Percentiles rank a stretch among this genome's conserved stretches.
Conservation (phyloP, 2,888 invertebrate species). For the Crossocerus cetratus region DNA sequence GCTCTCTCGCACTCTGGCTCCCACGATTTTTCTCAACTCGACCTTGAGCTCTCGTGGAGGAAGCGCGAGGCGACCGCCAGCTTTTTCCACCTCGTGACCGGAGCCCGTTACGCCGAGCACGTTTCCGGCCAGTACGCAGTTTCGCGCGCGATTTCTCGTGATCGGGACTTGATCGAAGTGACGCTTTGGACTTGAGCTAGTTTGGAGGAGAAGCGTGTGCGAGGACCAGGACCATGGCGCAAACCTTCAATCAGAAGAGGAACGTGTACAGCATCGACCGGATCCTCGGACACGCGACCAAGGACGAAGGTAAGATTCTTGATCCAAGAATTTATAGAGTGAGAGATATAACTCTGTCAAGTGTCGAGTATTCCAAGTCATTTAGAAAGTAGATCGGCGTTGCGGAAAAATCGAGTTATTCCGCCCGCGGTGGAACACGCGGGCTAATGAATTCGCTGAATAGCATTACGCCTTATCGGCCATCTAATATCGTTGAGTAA, state of each 20-base stretch:
- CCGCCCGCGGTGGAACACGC: background rate
- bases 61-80: too few species aligned
- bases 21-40: too few species aligned
- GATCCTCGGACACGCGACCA: constrained; percentile 74
- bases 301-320: constrained; percentile 74
- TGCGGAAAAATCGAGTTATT: background rate
- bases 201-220: background rate
- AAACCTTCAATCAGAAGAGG: constrained; percentile 75
- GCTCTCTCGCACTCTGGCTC: too few species aligned
- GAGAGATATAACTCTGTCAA: too few species aligned
- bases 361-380: constrained; percentile 30
- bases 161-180: too few species aligned
- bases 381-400: background rate
- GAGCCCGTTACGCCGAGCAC: too few species aligned
- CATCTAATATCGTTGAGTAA: constrained; percentile 50
- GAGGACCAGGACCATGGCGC: constrained; percentile 65
- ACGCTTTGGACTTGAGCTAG: too few species aligned
- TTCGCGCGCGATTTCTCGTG: too few species aligned
- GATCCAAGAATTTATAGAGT: too few species aligned
- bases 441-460: constrained; percentile 5
- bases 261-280: constrained; percentile 78
- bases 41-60: too few species aligned
- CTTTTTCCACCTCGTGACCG: too few species aligned
- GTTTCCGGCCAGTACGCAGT: too few species aligned
- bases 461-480: constrained; percentile 38